These are phyloP conservation scores for Leuctra nigra DNA, from an alignment of 2,888 invertebrate species.

Conservation along the genomic window DNA sequence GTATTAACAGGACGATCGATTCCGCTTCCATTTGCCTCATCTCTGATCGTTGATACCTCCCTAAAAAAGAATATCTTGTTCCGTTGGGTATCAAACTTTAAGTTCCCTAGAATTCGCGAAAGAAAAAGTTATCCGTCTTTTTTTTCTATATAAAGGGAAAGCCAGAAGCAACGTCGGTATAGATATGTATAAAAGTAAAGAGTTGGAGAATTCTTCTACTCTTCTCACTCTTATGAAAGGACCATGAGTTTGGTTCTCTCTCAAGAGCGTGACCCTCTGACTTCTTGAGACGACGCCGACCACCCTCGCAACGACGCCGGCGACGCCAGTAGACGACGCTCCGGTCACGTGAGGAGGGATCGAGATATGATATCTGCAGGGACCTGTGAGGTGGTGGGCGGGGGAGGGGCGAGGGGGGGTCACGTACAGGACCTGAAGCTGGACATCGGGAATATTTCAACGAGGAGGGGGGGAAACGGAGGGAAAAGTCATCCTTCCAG, in stretches of 20 bases:
- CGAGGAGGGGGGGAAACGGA: constrained; percentile 17
- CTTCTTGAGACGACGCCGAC: constrained; percentile 1
- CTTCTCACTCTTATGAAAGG: constrained; percentile 1
- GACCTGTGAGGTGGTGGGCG: constrained; percentile 2
- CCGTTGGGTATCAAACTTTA: constrained; percentile 15
- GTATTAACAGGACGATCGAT: constrained; percentile 2
- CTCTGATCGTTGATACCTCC: constrained; percentile 9
- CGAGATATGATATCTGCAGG: constrained; percentile 13
- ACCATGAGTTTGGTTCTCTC: constrained; percentile 8
- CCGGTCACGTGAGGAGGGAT: constrained; percentile 6
- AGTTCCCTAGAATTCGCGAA: constrained; percentile 1
- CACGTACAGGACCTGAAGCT: constrained; percentile 10
- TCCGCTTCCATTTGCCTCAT: background rate
- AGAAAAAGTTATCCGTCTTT: constrained; percentile 14
- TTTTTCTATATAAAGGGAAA: constrained; percentile 10
- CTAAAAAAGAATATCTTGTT: constrained; percentile 13
- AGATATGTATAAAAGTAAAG: constrained; percentile 20
- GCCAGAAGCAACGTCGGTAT: constrained; percentile 4
- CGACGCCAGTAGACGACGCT: constrained; percentile 9
- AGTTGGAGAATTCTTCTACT: constrained; percentile 14
- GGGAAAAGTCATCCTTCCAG: constrained; percentile 24
- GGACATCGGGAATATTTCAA: constrained; percentile 23
- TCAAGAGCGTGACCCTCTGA: constrained; percentile 16
- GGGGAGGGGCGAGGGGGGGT: background rate
- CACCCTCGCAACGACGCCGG: constrained; percentile 10